A percentile compares a stretch with the other conserved stretches of the same genome.
Conservation (phyloP, 2,888 invertebrate genomes). For the Dryomyza anilis region DNA sequence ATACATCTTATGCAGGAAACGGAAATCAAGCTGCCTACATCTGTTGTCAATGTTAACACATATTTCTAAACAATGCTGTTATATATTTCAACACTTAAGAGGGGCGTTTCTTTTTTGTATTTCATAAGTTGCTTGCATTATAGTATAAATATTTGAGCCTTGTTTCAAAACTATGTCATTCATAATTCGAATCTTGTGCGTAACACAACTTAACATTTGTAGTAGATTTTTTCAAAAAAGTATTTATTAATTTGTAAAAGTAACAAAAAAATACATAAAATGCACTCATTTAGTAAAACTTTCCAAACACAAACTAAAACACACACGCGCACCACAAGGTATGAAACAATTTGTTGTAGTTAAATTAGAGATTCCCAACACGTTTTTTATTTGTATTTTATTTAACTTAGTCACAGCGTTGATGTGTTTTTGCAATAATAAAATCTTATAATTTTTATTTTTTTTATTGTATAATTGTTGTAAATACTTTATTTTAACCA, state of each 20-base stretch:
- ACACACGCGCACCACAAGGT: slow-evolving; percentile 31
- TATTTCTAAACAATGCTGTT: background rate
- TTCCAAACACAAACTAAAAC: slow-evolving; percentile 32
- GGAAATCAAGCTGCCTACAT: background rate
- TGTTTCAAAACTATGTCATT: slow-evolving; percentile 7
- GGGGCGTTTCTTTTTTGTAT: slow-evolving; percentile 1
- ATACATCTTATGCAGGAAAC: too few relatives aligned
- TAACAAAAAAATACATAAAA: slow-evolving; percentile 20
- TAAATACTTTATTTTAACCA: background rate
- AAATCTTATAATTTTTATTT: background rate
- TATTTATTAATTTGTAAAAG: background rate
- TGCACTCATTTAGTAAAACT: slow-evolving; percentile 38
- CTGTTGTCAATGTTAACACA: background rate
- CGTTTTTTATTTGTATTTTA: background rate
- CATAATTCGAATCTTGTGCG: background rate
- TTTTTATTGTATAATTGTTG: background rate
- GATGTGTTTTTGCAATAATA: background rate
- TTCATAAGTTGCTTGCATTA: too few relatives aligned
- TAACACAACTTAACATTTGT: background rate
- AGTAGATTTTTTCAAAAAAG: background rate
- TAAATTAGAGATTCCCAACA: background rate
- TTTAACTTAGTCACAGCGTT: background rate
- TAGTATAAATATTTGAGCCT: slow-evolving; percentile 11
- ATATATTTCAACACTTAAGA: background rate
- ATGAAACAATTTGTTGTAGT: background rate